Evolutionary conservation across 2,113 vertebrate genomes (phyloP), one percentile per base, ranked within the genome.

Genomic region (Recurvirostra avosetta): DNA sequence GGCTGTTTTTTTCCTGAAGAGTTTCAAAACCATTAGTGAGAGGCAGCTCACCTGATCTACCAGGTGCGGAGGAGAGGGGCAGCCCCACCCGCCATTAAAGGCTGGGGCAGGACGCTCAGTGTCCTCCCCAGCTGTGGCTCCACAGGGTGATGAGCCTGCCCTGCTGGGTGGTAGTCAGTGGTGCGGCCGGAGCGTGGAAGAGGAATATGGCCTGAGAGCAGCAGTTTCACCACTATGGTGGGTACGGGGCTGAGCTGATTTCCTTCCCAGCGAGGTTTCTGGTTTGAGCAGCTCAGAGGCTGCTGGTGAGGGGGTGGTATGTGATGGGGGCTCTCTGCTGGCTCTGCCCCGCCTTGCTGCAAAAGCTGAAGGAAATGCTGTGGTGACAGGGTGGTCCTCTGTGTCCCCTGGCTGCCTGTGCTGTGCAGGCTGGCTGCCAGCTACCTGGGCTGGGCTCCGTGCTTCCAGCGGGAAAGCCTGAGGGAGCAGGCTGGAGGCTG

Each of bases 91-190:
- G 7, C 27, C 19, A 10, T 32, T 30, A 26, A 26, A 8, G 3
- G 11, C 22, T 21, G 4, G 4, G 26, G 26, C 2, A 7, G 36
- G 66, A 2, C 2, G 4, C 13, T 4, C 14, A 15, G 5, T 67
- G 47, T 1, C 49, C 3, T 15, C 9, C 0, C 11, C 22, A 34
- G 36, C 34, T 67, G 70, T 1, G 6, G 58, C 47, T 52, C 15
- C 0, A 0, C 3, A 1, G 2, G 30, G 50, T 1, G 40, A 27
- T 4, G 13, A 12, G 1, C 3, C 56, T 50, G 38, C 6, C 23
- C 7, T 21, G 63, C 30, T 12, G 32, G 4, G 7, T 13, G 43
- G 32, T 15, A 19, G 14, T 0, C 13, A 27, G 15, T 13, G 36
- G 27, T 5, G 15, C 0, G 32, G 9, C 38, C 12, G 34, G 30